Percentiles rank a stretch among this genome's conserved stretches.
phyloP scores from a whole-genome alignment of 1,140 invertebrate species.

The Drosophila seguyi region DNA sequence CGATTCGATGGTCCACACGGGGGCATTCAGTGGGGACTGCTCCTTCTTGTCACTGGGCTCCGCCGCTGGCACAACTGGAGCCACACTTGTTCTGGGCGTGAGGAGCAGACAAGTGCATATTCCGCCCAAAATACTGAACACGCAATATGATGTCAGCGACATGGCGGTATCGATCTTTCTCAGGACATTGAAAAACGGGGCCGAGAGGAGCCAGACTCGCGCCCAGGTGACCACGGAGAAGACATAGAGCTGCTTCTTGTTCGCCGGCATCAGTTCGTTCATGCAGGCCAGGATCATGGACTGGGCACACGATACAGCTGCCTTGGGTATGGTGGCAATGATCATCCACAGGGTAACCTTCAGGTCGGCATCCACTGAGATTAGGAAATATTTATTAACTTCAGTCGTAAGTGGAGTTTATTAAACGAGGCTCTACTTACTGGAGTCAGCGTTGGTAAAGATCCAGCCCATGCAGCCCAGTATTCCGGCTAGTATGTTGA shows the following conservation, averaged over 20 bases:
- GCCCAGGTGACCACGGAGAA: slow-evolving; percentile 84
- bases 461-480: slow-evolving; percentile 82
- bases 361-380: slow-evolving; percentile 69
- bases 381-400: background rate
- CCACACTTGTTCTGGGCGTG: slow-evolving; percentile 56
- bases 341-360: slow-evolving; percentile 82
- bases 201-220: slow-evolving; percentile 74
- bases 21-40: slow-evolving; percentile 64
- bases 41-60: slow-evolving; percentile 62
- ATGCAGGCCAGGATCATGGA: slow-evolving; percentile 82
- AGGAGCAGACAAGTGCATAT: slow-evolving; percentile 75
- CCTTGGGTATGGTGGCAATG: slow-evolving; percentile 78
- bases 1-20: slow-evolving; percentile 74
- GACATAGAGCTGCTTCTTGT: slow-evolving; percentile 76
- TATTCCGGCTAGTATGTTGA: slow-evolving; percentile 84
- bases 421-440: slow-evolving; percentile 6
- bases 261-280: slow-evolving; percentile 73
- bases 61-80: slow-evolving; percentile 27
- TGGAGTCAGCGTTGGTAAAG: slow-evolving; percentile 58
- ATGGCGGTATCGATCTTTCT: slow-evolving; percentile 73
- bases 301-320: slow-evolving; percentile 76
- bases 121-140: slow-evolving; percentile 76
- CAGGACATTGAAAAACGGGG: slow-evolving; percentile 82
- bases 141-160: slow-evolving; percentile 73
- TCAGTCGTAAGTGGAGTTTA: too few relatives aligned